phyloP scores from a whole-genome alignment of 2,113 vertebrate species.

The Campylomormyrus numenius region DNA sequence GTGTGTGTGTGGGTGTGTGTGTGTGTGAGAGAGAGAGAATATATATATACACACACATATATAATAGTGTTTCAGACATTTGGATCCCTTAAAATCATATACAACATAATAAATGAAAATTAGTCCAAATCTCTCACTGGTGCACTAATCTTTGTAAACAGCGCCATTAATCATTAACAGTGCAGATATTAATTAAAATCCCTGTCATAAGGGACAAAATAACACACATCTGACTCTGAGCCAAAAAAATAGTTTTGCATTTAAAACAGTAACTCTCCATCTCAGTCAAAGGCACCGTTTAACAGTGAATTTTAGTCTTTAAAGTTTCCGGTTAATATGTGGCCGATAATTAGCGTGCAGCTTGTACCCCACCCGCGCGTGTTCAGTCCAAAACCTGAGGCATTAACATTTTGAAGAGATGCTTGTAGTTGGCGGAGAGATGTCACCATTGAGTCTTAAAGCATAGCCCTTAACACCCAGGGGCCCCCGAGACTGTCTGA shows the following conservation, averaged over 20 bases:
- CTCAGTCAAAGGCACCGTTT: neutral
- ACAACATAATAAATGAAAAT: neutral
- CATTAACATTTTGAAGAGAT: neutral
- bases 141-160: neutral
- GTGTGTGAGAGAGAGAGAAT: no score
- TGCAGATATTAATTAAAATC: conserved; percentile 6
- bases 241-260: neutral
- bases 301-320: neutral
- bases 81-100: neutral
- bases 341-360: neutral
- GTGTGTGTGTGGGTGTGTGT: no score
- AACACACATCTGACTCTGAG: no score
- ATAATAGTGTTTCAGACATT: neutral
- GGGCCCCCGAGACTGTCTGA: neutral
- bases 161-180: neutral
- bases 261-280: neutral
- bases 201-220: neutral
- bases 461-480: neutral
- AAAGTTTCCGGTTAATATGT: neutral
- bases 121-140: neutral
- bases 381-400: neutral
- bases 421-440: neutral
- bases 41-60: no score
- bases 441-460: neutral
- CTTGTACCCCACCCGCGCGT: neutral